Evolutionary conservation across 2,113 vertebrate genomes (phyloP), one percentile per base, ranked within the genome.

Genomic region (Sapayoa aenigma): DNA sequence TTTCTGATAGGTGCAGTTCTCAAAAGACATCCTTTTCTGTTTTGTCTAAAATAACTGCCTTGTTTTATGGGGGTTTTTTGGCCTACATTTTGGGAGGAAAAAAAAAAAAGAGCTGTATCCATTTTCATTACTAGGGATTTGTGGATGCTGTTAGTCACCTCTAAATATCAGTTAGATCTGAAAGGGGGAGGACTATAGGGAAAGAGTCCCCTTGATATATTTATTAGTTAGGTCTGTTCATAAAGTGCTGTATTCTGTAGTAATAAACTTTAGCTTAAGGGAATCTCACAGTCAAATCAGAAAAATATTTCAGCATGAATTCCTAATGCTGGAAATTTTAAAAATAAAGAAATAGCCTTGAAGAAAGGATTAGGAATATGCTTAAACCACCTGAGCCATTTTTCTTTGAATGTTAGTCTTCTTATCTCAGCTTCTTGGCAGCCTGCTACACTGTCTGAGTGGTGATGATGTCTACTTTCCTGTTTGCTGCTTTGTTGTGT

Each of bases 401-500:
- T 84, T 71, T 52, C 41, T 71, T 72, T 90, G 52, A 80, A 71
- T 69, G 59, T 78, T 49, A 49, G 37, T 62, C 28, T 76, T 84
- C 78, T 76, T 28, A 49, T 79, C 56, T 56, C 62, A 66, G 41
- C 60, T 84, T 71, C 86, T 66, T 89, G 65, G 60, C 75, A 86
- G 78, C 25, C 69, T 85, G 39, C 82, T 89, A 11, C 33, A 24
- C 53, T 86, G 75, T 94, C 79, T 71, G 78, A 96, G 82, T 59
- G 60, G 44, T 82, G 87, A 24, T 82, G 49, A 83, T 89, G 81
- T 91, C 91, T 94, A 10, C 86, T 93, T 79, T 87, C 80, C 89
- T 85, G 86, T 96, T 94, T 87, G 77, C 77, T 20, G 80, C 78
- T 89, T 89, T 66, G 37, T 90, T 95, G 96, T 97, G 84, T 95